These are phyloP conservation scores for Endotricha flammealis DNA, from an alignment of 2,888 invertebrate genomes.

Conservation along the genomic window DNA sequence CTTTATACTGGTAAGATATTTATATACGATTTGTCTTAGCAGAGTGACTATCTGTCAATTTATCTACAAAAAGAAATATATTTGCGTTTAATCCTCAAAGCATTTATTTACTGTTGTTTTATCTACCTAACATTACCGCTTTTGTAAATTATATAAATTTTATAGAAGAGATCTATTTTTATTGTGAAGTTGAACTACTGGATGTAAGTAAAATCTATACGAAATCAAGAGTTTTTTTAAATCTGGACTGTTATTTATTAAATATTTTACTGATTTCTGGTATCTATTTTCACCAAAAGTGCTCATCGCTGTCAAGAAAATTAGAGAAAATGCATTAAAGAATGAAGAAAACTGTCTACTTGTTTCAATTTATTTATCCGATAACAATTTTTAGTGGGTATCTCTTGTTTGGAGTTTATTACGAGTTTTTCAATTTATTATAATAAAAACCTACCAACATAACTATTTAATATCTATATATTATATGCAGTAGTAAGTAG, in stretches of 20 bases:
- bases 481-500: too few species aligned
- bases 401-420: too few species aligned
- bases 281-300: slow-evolving; percentile 83
- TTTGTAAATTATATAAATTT: slow-evolving; percentile 77
- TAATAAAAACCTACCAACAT: too few species aligned
- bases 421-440: too few species aligned
- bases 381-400: too few species aligned
- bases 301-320: slow-evolving; percentile 83
- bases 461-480: too few species aligned
- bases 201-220: slow-evolving; percentile 58
- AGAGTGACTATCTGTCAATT: slow-evolving; percentile 74
- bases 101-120: slow-evolving; percentile 74
- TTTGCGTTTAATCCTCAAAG: slow-evolving; percentile 70
- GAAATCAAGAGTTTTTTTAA: slow-evolving; percentile 55
- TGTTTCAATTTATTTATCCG: slow-evolving; percentile 43
- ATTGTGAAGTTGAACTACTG: slow-evolving; percentile 73
- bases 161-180: slow-evolving; percentile 79
- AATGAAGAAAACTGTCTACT: slow-evolving; percentile 64
- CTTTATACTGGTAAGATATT: slow-evolving; percentile 72
- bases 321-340: slow-evolving; percentile 79
- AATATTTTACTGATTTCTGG: slow-evolving; percentile 70
- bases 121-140: slow-evolving; percentile 62
- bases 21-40: slow-evolving; percentile 72
- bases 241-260: slow-evolving; percentile 69
- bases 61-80: slow-evolving; percentile 63